Evolutionary conservation across 2,797 vertebrate species (phyloP), one percentile per base, ranked within the genome.

Genomic region (Scolopax bukidnonensis): DNA sequence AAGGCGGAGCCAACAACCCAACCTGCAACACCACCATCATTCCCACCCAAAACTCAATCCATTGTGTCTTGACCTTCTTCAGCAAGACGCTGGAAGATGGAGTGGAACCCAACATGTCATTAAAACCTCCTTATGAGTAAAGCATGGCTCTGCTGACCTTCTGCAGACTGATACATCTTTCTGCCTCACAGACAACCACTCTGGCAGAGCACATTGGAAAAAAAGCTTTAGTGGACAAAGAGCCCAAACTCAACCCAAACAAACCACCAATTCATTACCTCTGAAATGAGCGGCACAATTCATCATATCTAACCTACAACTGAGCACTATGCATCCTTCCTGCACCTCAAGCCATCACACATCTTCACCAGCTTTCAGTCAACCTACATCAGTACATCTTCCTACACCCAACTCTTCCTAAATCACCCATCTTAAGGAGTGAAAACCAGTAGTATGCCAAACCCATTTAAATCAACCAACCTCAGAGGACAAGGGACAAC

Each of bases 221-320:
- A 67, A 65, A 36, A 1, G 1, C 47, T 28, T 54, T 10, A 16
- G 23, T 2, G 24, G 56, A 41, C 0, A 1, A 74, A 53, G 9
- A 32, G 11, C 38, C 36, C 50, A 36, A 81, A 36, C 24, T 51
- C 30, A 51, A 23, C 25, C 24, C 75, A 71, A 75, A 21, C n/a
- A 47, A 51, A 59, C 0, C 18, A 40, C 30, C 16, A 6, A 20
- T 2, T n/a, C 48, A 12, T 0, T 8, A 3, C 12, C 18, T 75
- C 63, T 1, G 1, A 64, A 40, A 40, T 0, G 0, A 75, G 36
- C 0, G 0, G 80, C 36, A 18, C 23, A 16, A n/a, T 18, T 16
- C 32, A 4, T 16, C 25, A 47, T 3, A 85, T 27, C 33, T 4
- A 54, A 23, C 45, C 43, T 9, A 21, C 36, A 75, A 60, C 0